phyloP scores from a whole-genome alignment of 2,113 vertebrate species.

The Parotia lawesii region DNA sequence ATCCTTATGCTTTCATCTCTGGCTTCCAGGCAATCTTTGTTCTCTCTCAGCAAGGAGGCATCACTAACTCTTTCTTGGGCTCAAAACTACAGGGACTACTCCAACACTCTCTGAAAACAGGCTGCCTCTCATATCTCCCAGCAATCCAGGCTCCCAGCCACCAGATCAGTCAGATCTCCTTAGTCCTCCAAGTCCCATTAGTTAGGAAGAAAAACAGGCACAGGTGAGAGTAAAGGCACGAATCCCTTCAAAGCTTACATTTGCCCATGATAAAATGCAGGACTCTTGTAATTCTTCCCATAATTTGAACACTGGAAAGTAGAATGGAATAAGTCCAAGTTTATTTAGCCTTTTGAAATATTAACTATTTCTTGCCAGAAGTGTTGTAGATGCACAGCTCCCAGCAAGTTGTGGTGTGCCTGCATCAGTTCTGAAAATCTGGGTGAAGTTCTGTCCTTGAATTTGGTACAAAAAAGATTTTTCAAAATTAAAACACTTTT shows the following conservation, averaged over 20 bases:
- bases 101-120: not conserved
- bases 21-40: slow-evolving; percentile 20
- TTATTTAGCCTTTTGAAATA: not conserved
- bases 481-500: not conserved
- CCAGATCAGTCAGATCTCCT: not conserved
- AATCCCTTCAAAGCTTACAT: not conserved
- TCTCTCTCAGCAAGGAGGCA: slow-evolving; percentile 16
- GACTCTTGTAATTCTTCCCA: not conserved
- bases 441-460: not conserved
- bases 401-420: not conserved
- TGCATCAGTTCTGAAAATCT: not conserved
- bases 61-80: not conserved
- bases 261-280: not conserved
- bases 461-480: not conserved
- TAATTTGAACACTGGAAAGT: not conserved
- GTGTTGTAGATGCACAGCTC: not conserved
- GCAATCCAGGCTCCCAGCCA: not conserved
- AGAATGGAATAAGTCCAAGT: not conserved
- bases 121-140: not conserved
- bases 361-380: not conserved
- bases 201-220: slow-evolving; percentile 25
- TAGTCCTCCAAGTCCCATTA: not conserved
- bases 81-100: not conserved
- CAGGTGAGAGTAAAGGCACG: not conserved
- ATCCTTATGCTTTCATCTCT: not conserved